Percentiles rank a stretch among this genome's conserved stretches.
phyloP scores from a whole-genome alignment of 2,797 vertebrate genomes.

The Pipistrellus nathusii region DNA sequence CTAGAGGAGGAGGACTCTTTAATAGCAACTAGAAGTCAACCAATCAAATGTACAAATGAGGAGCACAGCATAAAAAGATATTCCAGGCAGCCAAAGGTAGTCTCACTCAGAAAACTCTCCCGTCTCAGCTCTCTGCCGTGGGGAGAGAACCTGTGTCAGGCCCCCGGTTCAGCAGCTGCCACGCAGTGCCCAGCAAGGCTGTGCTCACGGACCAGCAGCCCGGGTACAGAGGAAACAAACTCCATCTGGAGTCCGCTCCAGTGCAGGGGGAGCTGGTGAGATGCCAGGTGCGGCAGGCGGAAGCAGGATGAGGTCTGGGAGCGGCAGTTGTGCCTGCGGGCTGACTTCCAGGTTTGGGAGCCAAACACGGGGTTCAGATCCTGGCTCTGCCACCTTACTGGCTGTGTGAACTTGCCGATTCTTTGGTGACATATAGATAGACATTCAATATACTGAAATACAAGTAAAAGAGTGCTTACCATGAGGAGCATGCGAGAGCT shows the following conservation, averaged over 20 bases:
- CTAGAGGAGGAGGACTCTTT: not conserved
- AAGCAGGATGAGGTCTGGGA: not conserved
- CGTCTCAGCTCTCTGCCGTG: not conserved
- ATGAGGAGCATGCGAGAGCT: not conserved
- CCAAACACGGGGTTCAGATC: not conserved
- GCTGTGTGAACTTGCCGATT: not conserved
- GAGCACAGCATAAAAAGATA: not conserved
- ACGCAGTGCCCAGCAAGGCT: accelerated
- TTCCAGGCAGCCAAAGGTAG: not conserved
- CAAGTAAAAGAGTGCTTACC: not conserved
- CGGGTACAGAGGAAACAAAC: not conserved
- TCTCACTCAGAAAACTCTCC: not conserved
- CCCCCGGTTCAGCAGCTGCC: not conserved
- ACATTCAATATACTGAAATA: not conserved
- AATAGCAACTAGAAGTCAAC: not conserved
- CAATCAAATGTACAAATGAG: not conserved
- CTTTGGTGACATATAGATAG: not conserved
- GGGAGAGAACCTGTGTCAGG: not conserved
- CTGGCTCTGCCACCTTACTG: not conserved
- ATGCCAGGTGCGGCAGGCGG: not conserved
- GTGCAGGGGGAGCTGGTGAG: not conserved
- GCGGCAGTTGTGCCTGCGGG: too few relatives aligned
- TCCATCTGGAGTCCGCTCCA: not conserved
- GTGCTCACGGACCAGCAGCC: not conserved
- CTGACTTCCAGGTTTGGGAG: not conserved